Evolutionary conservation across 2,888 invertebrate species (phyloP).

Genomic region (Leistus spinibarbis): DNA sequence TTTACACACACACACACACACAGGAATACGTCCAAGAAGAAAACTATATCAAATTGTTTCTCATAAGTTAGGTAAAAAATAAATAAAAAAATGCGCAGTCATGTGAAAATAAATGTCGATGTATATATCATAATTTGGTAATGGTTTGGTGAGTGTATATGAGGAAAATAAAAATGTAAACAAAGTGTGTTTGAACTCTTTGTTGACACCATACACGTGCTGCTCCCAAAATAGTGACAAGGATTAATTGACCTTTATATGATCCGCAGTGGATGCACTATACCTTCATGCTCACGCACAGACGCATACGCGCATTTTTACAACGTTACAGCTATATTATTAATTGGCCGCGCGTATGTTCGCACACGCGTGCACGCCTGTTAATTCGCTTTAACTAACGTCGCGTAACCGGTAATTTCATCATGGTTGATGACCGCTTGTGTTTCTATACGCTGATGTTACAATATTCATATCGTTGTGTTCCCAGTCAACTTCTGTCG

Average conservation of each 20-base stretch:
- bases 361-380: background rate
- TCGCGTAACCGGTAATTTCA: background rate
- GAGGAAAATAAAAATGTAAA: background rate
- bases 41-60: no score
- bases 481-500: background rate
- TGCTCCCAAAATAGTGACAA: background rate
- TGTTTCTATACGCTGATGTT: background rate
- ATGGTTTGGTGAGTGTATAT: background rate
- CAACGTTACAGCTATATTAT: background rate
- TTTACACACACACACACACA: no score
- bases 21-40: no score
- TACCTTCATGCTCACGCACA: background rate
- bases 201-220: background rate
- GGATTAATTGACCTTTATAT: background rate
- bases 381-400: constrained; percentile 1
- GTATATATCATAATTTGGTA: no score
- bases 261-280: background rate
- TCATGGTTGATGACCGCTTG: background rate
- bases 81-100: background rate
- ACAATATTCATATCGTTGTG: background rate
- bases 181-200: background rate
- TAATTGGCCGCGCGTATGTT: background rate
- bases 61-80: background rate
- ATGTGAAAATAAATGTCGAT: background rate
- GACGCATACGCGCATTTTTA: background rate